Evolutionary conservation across 2,113 vertebrate species (phyloP).

Genomic region (Rhabdornis inornatus): DNA sequence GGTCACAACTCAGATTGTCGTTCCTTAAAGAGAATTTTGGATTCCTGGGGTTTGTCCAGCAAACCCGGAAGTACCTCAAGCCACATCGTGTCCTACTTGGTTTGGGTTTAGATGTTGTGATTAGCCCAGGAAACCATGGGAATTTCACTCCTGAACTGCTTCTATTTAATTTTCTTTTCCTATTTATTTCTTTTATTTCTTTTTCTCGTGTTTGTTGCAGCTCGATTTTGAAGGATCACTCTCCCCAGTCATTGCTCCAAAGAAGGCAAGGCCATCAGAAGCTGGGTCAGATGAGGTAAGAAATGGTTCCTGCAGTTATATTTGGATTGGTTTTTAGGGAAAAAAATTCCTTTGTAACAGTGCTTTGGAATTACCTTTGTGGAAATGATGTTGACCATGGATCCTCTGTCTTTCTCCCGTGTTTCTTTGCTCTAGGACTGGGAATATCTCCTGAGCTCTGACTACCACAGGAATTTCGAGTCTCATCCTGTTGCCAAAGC

Average conservation of each 20-base stretch:
- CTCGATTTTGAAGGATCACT: slow-evolving; percentile 95
- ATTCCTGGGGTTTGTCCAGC: neutral
- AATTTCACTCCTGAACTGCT: neutral
- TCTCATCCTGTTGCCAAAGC: slow-evolving; percentile 75
- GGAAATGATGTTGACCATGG: neutral
- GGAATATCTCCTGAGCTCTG: slow-evolving; percentile 88
- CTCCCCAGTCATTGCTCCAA: slow-evolving; percentile 96
- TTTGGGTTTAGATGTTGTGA: neutral
- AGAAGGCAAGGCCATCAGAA: slow-evolving; percentile 94
- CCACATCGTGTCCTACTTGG: neutral
- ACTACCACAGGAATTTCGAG: slow-evolving; percentile 88
- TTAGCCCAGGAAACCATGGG: neutral
- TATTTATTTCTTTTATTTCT: neutral
- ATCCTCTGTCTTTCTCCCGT: neutral
- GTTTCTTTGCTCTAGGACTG: slow-evolving; percentile 80
- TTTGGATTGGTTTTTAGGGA: neutral
- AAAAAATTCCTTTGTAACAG: neutral
- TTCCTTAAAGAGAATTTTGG: neutral
- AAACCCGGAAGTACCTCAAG: neutral
- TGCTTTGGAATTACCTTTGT: neutral
- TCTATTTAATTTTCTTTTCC: neutral
- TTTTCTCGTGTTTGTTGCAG: slow-evolving; percentile 62
- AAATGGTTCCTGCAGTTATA: neutral
- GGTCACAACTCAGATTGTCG: neutral
- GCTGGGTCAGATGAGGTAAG: slow-evolving; percentile 94